Evolutionary conservation across 2,113 vertebrate species (phyloP).

Genomic region (Pica pica): DNA sequence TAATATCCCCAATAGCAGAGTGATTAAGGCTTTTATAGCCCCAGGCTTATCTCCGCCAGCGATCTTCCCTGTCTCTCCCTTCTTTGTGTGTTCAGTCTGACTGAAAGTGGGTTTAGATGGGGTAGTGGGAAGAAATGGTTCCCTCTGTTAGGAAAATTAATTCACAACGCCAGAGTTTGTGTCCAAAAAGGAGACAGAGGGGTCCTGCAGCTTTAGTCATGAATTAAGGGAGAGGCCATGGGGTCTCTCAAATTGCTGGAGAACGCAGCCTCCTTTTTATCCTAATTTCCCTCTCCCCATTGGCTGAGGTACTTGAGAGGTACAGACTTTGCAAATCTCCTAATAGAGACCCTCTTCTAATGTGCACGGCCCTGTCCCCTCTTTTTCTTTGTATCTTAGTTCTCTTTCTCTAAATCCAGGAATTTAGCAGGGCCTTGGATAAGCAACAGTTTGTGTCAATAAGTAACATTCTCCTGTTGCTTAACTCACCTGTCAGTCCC

Average conservation of each 20-base stretch:
- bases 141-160: not conserved
- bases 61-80: rapidly evolving
- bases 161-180: not conserved
- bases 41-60: not conserved
- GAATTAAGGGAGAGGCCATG: not conserved
- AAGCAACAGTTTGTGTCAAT: not conserved
- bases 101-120: not conserved
- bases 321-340: not conserved
- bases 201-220: rapidly evolving
- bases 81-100: not conserved
- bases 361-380: rapidly evolving
- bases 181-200: not conserved
- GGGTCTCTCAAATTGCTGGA: not conserved
- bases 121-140: not conserved
- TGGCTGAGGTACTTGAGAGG: not conserved
- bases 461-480: not conserved
- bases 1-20: rapidly evolving
- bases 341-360: not conserved
- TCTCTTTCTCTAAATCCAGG: not conserved
- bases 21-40: not conserved
- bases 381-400: too few relatives aligned
- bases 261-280: not conserved
- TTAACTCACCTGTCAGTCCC: not conserved
- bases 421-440: not conserved
- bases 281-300: not conserved